Evolutionary conservation across 2,888 invertebrate genomes (phyloP), one percentile per base, ranked within the genome.

Genomic region (Drosophila merina): DNA sequence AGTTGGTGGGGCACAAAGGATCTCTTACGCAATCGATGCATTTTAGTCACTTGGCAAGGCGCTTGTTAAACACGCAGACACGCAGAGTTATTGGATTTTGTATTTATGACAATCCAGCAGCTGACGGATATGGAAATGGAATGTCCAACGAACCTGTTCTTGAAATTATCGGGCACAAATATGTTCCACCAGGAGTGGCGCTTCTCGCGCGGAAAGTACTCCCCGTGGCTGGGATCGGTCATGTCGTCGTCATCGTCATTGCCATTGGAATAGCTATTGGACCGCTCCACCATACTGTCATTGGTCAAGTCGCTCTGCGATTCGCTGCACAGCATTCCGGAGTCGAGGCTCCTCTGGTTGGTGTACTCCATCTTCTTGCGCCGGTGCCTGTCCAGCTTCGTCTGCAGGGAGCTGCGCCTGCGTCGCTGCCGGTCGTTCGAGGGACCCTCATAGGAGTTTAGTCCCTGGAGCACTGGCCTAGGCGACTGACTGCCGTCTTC

Each of bases 161-260:
- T 94, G 69, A 94, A 93, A 88, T 94, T 95, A 84, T 97, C 96
- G 52, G 96, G 95, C 48, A 95, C 95, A 90, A 97, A 96, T 74
- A 96, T 96, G 91, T 96, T 96, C 97, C 97, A 97, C 97, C 97
- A 97, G 40, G 96, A 96, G 40, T 95, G 95, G 72, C 96, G 93
- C 90, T 96, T 96, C 91, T 96, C 92, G 77, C 91, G 92, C 45
- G 92, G 93, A 77, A 84, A 90, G 55, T 88, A 89, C 49, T 83
- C 88, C 28, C 63, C 64, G 68, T 89, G 88, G 78, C 79, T 81
- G 51, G 88, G 80, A 82, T 89, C 89, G 49, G 88, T 59, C 63
- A 84, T 78, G 30, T 84, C 87, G 58, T 90, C 81, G 45, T 77
- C 85, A 42, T 83, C 75, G 44, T 85, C 82, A 12, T 85, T 67